phyloP scores from a whole-genome alignment of 2,797 vertebrate genomes.

The Urocyon cinereoargenteus region DNA sequence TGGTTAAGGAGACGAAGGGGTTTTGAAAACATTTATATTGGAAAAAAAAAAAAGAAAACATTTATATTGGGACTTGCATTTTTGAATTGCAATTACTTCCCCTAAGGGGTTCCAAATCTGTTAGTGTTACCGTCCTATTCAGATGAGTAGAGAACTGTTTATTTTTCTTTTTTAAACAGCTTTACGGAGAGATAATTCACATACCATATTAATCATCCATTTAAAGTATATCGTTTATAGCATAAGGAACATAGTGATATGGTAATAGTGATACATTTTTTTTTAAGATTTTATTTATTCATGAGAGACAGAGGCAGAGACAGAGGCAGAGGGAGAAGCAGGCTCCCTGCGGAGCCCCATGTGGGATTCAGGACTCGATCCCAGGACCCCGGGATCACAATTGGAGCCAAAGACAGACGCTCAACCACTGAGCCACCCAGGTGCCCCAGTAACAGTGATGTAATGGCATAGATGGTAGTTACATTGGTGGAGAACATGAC shows the following conservation, averaged over 20 bases:
- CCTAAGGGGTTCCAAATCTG: not conserved
- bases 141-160: constrained; percentile 4
- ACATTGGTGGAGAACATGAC: not conserved
- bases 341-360: too few relatives aligned
- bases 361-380: too few relatives aligned
- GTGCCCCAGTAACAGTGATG: not conserved
- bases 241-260: not conserved
- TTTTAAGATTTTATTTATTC: too few relatives aligned
- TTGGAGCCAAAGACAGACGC: too few relatives aligned
- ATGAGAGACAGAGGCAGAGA: too few relatives aligned
- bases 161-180: not conserved
- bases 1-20: not conserved
- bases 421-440: too few relatives aligned
- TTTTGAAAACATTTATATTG: not conserved
- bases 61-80: not conserved
- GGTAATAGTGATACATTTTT: not conserved
- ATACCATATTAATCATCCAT: not conserved
- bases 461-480: not conserved
- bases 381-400: too few relatives aligned
- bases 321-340: too few relatives aligned
- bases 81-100: not conserved
- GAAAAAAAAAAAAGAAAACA: too few relatives aligned
- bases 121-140: not conserved
- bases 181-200: not conserved
- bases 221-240: not conserved